Evolutionary conservation across 2,888 invertebrate species (phyloP).

Genomic region (Drosophila suboccidentalis): DNA sequence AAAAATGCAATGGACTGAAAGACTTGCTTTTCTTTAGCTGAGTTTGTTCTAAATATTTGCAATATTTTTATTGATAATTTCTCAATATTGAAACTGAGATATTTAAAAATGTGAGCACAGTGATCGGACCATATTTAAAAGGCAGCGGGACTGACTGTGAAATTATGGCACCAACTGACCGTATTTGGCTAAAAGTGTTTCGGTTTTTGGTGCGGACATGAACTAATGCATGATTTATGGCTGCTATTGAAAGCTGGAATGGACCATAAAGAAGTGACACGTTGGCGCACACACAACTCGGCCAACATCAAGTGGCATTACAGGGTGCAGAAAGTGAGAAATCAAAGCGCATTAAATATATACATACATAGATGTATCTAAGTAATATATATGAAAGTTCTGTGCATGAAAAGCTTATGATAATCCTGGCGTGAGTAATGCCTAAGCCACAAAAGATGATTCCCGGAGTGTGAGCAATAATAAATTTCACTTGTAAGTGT

Average conservation of each 20-base stretch:
- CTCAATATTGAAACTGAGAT: slow-evolving; percentile 12
- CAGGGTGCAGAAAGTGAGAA: slow-evolving; percentile 37
- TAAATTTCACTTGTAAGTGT: slow-evolving; percentile 84
- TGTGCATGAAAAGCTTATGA: slow-evolving; percentile 19
- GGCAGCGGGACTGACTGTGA: slow-evolving; percentile 54
- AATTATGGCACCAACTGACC: slow-evolving; percentile 72
- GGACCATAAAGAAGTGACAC: slow-evolving; percentile 62
- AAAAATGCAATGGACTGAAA: neutral
- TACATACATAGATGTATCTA: neutral
- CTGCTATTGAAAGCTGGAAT: slow-evolving; percentile 57
- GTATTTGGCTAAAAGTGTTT: slow-evolving; percentile 59
- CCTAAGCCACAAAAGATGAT: slow-evolving; percentile 37
- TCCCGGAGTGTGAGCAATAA: slow-evolving; percentile 69
- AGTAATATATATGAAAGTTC: slow-evolving; percentile 23
- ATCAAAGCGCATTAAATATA: slow-evolving; percentile 42
- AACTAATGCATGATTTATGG: slow-evolving; percentile 82
- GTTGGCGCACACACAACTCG: slow-evolving; percentile 20
- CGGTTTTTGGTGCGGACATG: slow-evolving; percentile 57
- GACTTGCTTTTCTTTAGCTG: too few species aligned
- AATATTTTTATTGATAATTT: slow-evolving; percentile 6
- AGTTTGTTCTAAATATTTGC: neutral
- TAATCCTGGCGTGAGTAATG: slow-evolving; percentile 63
- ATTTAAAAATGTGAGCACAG: slow-evolving; percentile 17
- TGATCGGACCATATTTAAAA: slow-evolving; percentile 43
- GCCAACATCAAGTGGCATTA: slow-evolving; percentile 23